Evolutionary conservation across 2,113 vertebrate species (phyloP).

Genomic region (Sialia sialis): DNA sequence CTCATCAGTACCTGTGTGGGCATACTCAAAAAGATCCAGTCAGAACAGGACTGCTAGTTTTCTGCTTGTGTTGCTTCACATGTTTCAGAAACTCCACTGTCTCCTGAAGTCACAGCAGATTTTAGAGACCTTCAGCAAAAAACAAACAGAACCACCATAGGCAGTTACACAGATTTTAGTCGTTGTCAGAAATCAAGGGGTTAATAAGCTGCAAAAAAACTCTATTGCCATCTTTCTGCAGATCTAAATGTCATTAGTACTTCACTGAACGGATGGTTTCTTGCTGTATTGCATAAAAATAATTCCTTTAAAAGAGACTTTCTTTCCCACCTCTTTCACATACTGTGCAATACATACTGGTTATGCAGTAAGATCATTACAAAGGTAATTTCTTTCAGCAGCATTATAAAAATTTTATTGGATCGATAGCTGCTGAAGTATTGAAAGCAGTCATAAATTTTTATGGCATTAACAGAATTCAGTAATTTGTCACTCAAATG

Average conservation of each 20-base stretch:
- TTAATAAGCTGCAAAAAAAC: background rate
- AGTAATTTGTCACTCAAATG: slow-evolving; percentile 26
- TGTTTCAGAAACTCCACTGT: background rate
- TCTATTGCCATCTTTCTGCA: background rate
- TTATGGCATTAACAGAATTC: slow-evolving; percentile 20
- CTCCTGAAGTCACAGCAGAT: background rate
- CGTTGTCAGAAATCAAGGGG: background rate
- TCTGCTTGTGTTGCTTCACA: background rate
- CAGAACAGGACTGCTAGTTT: background rate
- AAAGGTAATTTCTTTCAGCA: slow-evolving; percentile 43
- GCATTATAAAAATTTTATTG: slow-evolving; percentile 53
- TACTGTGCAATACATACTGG: background rate
- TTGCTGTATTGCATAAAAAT: background rate
- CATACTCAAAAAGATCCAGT: background rate
- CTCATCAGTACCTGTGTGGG: background rate
- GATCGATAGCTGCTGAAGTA: background rate
- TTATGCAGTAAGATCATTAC: slow-evolving; percentile 4
- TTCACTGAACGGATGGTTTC: background rate
- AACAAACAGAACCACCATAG: background rate
- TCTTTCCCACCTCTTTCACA: background rate
- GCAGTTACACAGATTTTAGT: background rate
- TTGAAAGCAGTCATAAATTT: slow-evolving; percentile 50
- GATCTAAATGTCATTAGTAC: background rate
- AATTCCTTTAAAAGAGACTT: background rate
- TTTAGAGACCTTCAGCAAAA: background rate